Percentiles rank a stretch among this genome's conserved stretches.
phyloP scores from a whole-genome alignment of 2,888 invertebrate genomes.

The Bellardia bayeri region DNA sequence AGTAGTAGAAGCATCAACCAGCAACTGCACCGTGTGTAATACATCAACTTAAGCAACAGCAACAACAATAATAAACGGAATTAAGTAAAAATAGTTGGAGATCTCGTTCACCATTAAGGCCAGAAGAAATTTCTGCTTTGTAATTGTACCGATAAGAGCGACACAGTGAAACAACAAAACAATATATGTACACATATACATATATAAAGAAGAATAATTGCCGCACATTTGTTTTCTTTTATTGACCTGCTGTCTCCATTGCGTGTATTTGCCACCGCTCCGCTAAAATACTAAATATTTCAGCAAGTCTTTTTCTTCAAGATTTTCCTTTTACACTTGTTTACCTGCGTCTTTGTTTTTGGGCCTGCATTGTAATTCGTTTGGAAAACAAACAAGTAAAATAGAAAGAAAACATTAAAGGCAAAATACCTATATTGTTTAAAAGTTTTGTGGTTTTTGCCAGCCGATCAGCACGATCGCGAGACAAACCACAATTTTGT shows the following conservation, averaged over 20 bases:
- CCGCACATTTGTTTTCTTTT: conserved; percentile 57
- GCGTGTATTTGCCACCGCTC: conserved; percentile 24
- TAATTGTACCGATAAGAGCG: conserved; percentile 56
- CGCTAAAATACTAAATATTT: not conserved
- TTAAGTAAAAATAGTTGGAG: conserved; percentile 40
- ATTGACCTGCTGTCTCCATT: conserved; percentile 33
- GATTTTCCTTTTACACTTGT: conserved; percentile 18
- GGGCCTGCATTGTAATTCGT: not conserved
- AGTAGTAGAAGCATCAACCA: conserved; percentile 18
- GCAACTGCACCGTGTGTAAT: conserved; percentile 4
- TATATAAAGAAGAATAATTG: conserved; percentile 20
- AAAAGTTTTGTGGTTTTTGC: conserved; percentile 53
- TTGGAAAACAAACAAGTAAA: conserved; percentile 30
- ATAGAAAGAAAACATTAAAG: not conserved
- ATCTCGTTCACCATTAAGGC: conserved; percentile 33
- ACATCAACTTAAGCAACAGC: conserved; percentile 13
- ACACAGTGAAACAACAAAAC: conserved; percentile 17
- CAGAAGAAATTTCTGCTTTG: conserved; percentile 51
- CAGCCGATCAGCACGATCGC: conserved; percentile 37
- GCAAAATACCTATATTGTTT: conserved; percentile 21
- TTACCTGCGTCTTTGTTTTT: conserved; percentile 30
- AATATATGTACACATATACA: not conserved
- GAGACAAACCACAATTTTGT: conserved; percentile 57
- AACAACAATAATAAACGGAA: conserved; percentile 10
- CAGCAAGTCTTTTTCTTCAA: not conserved